Base-by-base conservation (phyloP, 1,140 invertebrate genomes). In the Globodera rostochiensis region DNA sequence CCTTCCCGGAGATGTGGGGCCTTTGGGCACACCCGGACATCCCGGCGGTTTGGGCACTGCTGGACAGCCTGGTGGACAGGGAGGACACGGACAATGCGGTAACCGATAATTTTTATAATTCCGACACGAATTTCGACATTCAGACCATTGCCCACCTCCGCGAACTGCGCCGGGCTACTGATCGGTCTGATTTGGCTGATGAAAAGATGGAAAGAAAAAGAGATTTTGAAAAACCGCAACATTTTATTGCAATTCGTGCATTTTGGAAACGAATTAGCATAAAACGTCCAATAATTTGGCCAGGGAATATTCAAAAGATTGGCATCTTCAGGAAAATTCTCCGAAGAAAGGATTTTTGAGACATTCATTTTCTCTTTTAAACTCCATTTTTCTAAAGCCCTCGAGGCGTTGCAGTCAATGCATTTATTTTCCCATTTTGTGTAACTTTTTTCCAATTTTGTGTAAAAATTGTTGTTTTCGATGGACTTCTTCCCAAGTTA, bases 101-200 rank as follows among this genome's bases (percentile, higher is more conserved):
- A 71, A 50, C 4, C 45, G 77, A 6, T 11, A 45, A 3, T 11
- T 11, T 74, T 50, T 50, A 36, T 7, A 49, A 76, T 50, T 8
- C 46, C n/a, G 50, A 36, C 19, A 8, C 57, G 19, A 19, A 19
- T 64, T 64, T 64, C 57, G 57, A 64, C 57, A 21, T 64, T 64
- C 15, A 64, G 57, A 78, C 70, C 77, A 78, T 69, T 78, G 77
- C 47, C 64, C 77, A 47, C 77, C 77, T 13, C 77, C 77, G 47
- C 77, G 77, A 49, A 78, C 77, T 69, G 66, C 77, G 3, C 77
- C 77, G n/a, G 77, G 77, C 46, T 78, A 78, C 64, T 73, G 21
- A 80, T 53, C 19, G 57, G 57, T 11, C 49, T 36, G n/a, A 76
- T 64, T 57, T 19, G 7, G 36, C 45, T 4, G n/a, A 47, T 76